Evolutionary conservation across 2,797 vertebrate genomes (phyloP).

Genomic region (Tadarida brasiliensis): DNA sequence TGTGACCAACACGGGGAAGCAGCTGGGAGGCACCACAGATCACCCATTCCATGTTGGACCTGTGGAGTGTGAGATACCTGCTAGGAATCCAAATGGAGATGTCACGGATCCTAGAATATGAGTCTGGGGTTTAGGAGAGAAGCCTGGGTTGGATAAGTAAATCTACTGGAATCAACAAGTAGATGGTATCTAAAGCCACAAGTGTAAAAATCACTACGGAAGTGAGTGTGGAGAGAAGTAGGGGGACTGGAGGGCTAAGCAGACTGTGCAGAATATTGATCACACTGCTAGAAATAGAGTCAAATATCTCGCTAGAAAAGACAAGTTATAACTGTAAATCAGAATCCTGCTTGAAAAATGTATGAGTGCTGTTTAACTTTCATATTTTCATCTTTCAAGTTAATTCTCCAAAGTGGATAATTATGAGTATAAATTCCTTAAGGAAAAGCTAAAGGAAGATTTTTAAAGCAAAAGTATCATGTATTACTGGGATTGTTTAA

Average conservation of each 20-base stretch:
- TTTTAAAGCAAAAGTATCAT: background rate
- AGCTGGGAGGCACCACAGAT: background rate
- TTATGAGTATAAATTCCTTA: background rate
- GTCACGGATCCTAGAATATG: background rate
- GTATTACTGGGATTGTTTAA: background rate
- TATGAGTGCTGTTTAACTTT: background rate
- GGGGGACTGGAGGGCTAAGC: background rate
- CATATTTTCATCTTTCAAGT: slow-evolving; percentile 9
- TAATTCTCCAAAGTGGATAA: background rate
- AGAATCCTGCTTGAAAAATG: background rate
- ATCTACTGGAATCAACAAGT: background rate
- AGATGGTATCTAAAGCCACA: background rate
- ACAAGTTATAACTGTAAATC: background rate
- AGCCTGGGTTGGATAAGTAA: background rate
- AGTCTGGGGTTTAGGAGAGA: background rate
- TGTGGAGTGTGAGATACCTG: background rate
- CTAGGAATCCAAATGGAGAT: background rate
- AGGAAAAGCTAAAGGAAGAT: background rate
- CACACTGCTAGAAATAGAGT: background rate
- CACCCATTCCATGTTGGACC: background rate
- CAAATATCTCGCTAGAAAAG: slow-evolving; percentile 45
- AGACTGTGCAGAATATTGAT: background rate
- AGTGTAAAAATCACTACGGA: background rate
- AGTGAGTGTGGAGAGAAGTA: background rate
- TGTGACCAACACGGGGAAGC: accelerated